Conservation (phyloP, 2,888 invertebrate species). For the Leucoma salicis region DNA sequence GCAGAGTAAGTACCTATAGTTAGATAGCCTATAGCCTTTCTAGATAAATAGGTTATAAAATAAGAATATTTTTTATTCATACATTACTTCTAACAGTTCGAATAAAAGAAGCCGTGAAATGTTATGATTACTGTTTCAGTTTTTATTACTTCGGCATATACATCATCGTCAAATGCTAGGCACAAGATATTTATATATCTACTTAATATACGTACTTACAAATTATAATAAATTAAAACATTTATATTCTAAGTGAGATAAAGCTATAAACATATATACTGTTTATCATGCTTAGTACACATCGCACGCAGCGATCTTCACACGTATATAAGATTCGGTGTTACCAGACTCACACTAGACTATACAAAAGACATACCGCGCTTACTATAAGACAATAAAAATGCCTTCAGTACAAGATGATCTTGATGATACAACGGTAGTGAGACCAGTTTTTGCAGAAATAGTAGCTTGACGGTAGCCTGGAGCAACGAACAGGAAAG, state of each 20-base stretch:
- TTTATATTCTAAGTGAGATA: not conserved
- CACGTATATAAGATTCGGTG: constrained; percentile 15
- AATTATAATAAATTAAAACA: too few relatives aligned
- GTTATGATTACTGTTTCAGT: too few relatives aligned
- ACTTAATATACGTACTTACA: too few relatives aligned
- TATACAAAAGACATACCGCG: constrained; percentile 19
- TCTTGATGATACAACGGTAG: constrained; percentile 17
- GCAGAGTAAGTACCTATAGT: too few relatives aligned
- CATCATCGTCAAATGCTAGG: too few relatives aligned
- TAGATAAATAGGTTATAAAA: too few relatives aligned
- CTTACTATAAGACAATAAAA: constrained; percentile 15
- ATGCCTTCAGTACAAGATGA: constrained; percentile 18
- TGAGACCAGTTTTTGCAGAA: constrained; percentile 19
- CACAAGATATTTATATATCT: too few relatives aligned
- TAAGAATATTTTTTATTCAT: too few relatives aligned
- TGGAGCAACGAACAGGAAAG: constrained; percentile 10
- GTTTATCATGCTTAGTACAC: constrained; percentile 13
- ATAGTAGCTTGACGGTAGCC: constrained; percentile 29
- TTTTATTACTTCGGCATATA: too few relatives aligned
- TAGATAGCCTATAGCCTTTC: too few relatives aligned
- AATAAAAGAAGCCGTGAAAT: too few relatives aligned
- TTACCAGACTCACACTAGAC: constrained; percentile 32
- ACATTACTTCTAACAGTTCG: too few relatives aligned
- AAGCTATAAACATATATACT: constrained; percentile 2
- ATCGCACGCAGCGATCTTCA: constrained; percentile 34